These are phyloP conservation scores for Athalia cordata DNA, from an alignment of 2,888 invertebrate genomes.

Conservation along the genomic window DNA sequence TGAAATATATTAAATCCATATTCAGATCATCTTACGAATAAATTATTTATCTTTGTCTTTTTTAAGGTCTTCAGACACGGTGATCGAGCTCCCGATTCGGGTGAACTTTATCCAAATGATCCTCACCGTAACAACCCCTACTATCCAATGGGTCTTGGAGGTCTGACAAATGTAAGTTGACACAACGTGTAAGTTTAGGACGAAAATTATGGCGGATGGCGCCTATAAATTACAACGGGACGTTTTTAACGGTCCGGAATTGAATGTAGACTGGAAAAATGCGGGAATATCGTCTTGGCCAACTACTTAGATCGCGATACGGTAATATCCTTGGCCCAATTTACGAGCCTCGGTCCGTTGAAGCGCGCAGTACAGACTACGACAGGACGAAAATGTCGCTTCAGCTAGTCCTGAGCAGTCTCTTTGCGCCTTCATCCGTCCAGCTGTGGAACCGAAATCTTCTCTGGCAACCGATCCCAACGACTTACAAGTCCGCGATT, in stretches of 20 bases:
- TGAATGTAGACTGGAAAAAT: constrained; percentile 75
- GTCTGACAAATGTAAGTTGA: constrained; percentile 79
- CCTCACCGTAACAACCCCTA: constrained; percentile 74
- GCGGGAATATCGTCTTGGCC: constrained; percentile 75
- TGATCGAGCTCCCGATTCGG: constrained; percentile 80
- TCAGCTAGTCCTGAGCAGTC: constrained; percentile 80
- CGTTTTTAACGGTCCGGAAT: not conserved
- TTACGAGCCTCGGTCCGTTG: constrained; percentile 70
- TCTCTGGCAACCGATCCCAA: constrained; percentile 83
- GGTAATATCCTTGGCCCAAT: constrained; percentile 73
- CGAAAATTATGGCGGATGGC: not conserved
- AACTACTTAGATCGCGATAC: constrained; percentile 74
- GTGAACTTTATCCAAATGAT: constrained; percentile 77
- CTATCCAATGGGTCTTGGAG: constrained; percentile 81
- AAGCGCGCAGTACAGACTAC: constrained; percentile 79
- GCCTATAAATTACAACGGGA: not conserved
- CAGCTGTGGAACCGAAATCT: constrained; percentile 78
- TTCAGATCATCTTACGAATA: not conserved
- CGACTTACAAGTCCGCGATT: constrained; percentile 46
- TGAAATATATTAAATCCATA: not conserved
- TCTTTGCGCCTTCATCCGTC: constrained; percentile 78
- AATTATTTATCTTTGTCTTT: not conserved
- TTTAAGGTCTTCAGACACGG: constrained; percentile 82
- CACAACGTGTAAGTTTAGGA: too few relatives aligned
- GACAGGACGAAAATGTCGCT: constrained; percentile 86